phyloP scores from a whole-genome alignment of 2,113 vertebrate species.

The Chamaea fasciata region DNA sequence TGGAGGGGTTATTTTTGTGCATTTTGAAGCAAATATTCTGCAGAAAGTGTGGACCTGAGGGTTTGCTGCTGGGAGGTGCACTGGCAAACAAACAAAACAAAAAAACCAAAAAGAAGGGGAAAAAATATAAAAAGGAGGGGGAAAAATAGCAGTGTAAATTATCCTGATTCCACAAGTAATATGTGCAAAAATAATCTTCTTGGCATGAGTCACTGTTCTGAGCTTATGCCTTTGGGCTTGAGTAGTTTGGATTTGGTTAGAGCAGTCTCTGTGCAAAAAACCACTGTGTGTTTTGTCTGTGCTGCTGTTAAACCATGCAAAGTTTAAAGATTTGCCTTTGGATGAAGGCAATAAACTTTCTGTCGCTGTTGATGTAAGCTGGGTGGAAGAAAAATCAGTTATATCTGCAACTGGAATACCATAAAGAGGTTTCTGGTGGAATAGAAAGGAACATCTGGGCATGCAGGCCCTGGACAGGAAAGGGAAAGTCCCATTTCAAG shows the following conservation, averaged over 20 bases:
- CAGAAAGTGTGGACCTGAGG: background rate
- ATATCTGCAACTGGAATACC: background rate
- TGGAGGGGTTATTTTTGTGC: background rate
- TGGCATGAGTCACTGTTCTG: background rate
- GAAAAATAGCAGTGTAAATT: background rate
- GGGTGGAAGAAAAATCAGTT: background rate
- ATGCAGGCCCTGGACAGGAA: background rate
- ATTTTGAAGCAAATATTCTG: background rate
- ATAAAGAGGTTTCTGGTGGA: background rate
- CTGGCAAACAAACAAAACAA: background rate
- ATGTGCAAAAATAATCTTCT: background rate
- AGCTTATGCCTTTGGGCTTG: background rate
- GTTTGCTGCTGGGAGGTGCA: background rate
- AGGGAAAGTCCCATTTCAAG: accelerated
- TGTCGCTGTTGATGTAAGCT: background rate
- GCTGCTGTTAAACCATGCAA: background rate
- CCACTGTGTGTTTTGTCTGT: accelerated
- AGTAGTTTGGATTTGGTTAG: background rate
- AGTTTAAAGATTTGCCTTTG: background rate
- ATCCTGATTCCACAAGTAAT: background rate
- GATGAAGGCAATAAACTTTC: background rate
- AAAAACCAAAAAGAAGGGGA: too few species aligned
- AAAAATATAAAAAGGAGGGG: too few species aligned
- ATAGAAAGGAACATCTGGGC: background rate
- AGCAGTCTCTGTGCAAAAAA: background rate